Base-by-base conservation (phyloP, 2,113 vertebrate genomes). In the Phylloscopus whistleri region DNA sequence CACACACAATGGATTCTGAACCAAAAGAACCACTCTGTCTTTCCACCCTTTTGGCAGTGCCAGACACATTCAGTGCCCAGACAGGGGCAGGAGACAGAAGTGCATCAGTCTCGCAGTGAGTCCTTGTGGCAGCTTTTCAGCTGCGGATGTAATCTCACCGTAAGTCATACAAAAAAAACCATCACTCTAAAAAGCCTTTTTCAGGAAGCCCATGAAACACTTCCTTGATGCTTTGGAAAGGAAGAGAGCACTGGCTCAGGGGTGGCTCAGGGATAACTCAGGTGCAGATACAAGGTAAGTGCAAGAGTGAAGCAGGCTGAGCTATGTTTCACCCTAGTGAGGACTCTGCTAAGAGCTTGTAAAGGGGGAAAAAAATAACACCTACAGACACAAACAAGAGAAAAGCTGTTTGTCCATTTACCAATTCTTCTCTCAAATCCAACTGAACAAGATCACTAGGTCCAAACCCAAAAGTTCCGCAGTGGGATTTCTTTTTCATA, bases 151-250 rank as follows among this genome's bases (percentile, higher is more conserved):
- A 95, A 78, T 69, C 60, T 93, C 95, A 63, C 64, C 1, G 0
- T 84, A 94, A 93, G 59, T 46, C 72, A 67, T n/a, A 63, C 51
- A 69, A 55, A 59, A 79, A 85, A 17, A 0, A 37, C 37, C 37
- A 91, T 9, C 82, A 21, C 63, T 90, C 67, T 62, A 88, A 85
- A 95, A 90, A 85, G 63, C 59, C 64, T 88, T 93, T 93, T 90
- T 78, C 94, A 94, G 90, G 88, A 93, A 96, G 75, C 53, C 75
- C 67, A 51, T 6, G 2, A 73, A 90, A 90, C 37, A 46, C 31
- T 79, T 93, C 67, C 78, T 60, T 49, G 82, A 46, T 83, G 78
- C 58, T 85, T 16, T 87, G 82, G 52, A 75, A 73, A 87, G 44
- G 46, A 74, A 58, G 22, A 80, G 19, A 67, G 11, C 17, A 11